Evolutionary conservation across 2,888 invertebrate genomes (phyloP).

Genomic region (Cepaea hortensis): DNA sequence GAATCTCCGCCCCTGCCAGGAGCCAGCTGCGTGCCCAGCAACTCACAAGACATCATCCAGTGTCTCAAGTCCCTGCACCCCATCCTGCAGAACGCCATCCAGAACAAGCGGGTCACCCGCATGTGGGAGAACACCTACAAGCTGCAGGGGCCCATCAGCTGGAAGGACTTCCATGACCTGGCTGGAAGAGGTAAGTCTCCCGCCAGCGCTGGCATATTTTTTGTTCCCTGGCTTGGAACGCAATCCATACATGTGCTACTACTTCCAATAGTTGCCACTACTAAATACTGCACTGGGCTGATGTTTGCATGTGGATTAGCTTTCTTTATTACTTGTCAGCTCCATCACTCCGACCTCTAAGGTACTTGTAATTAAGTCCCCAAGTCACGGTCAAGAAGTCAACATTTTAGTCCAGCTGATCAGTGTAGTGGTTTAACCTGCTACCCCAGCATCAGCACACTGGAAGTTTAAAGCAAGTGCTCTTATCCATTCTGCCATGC

Average conservation of each 20-base stretch:
- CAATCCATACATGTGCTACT: neutral
- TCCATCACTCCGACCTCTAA: too few relatives aligned
- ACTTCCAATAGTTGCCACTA: too few relatives aligned
- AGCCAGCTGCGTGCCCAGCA: conserved; percentile 75
- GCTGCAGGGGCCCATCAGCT: conserved; percentile 96
- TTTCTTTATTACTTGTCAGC: too few relatives aligned
- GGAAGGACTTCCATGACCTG: conserved; percentile 97
- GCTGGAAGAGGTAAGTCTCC: conserved; percentile 85
- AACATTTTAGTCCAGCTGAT: too few relatives aligned
- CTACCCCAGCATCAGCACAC: too few relatives aligned
- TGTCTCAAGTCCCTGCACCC: conserved; percentile 94
- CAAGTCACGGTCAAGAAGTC: neutral
- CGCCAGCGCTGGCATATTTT: too few relatives aligned
- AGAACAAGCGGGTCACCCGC: conserved; percentile 85
- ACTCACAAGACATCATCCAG: conserved; percentile 92
- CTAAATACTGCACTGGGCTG: too few relatives aligned
- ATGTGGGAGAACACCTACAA: conserved; percentile 94
- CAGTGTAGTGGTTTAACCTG: too few relatives aligned
- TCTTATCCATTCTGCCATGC: too few relatives aligned
- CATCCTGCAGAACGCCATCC: conserved; percentile 94
- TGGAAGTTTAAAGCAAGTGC: too few relatives aligned
- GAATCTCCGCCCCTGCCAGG: conserved; percentile 52
- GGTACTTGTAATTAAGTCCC: too few relatives aligned
- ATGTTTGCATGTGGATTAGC: too few relatives aligned
- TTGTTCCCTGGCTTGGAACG: neutral